Evolutionary conservation across 2,888 invertebrate genomes (phyloP), one percentile per base, ranked within the genome.

Genomic region (Cephonodes hylas): DNA sequence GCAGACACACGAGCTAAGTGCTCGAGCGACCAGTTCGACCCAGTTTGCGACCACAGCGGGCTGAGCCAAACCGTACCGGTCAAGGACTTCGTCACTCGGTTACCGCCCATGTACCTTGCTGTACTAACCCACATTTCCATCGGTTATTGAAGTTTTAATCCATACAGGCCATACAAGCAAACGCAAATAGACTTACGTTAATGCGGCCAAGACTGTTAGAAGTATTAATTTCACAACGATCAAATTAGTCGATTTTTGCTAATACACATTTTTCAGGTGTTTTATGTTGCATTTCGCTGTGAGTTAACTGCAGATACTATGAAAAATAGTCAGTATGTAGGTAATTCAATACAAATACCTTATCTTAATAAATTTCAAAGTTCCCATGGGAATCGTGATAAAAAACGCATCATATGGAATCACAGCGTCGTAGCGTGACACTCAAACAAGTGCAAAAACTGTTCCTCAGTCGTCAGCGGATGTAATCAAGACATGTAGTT

Each of bases 21-120:
- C 38, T 62, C 66, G 69, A 63, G 59, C 20, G 58, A 62, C 58
- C 53, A 58, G 57, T 63, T 64, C 66, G 70, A 68, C 75, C 71
- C 23, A 70, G 64, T 73, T 74, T 63, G 66, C 60, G 63, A 60
- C 15, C 59, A 61, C 67, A 38, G 42, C 15, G 58, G 64, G 63
- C 61, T 70, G 65, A 64, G 60, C 46, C 61, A 63, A 31, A 63
- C 64, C 44, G 56, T 62, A 57, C 23, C 60, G 66, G 72, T 68
- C 72, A 73, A 70, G 74, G 74, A 66, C 65, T 62, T 13, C 34
- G 46, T 22, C 59, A 60, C 60, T 45, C 25, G 22, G n/a, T 44
- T 57, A 64, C 62, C 25, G 44, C 20, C 5, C 42, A 25, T 58
- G 25, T 56, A 58, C 48, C 53, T 60, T 62, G 42, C 62, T 58